Percentiles rank a stretch among this genome's conserved stretches.
Evolutionary conservation across 2,888 invertebrate species (phyloP).

Genomic region (Colostygia pectinataria): DNA sequence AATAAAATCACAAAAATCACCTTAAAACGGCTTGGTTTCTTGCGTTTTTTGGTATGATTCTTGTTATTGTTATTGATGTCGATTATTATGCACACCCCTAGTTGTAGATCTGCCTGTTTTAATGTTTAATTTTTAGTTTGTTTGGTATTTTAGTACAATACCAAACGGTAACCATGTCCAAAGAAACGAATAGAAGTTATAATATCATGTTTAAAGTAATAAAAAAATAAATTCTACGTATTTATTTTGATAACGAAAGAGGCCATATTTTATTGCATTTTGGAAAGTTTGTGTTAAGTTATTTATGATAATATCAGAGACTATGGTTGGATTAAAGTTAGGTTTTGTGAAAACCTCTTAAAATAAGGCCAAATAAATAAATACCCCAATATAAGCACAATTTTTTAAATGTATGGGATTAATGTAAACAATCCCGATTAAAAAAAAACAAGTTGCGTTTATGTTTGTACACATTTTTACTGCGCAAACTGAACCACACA

Average conservation of each 20-base stretch:
- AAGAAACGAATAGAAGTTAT: constrained; percentile 61
- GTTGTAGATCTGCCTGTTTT: constrained; percentile 50
- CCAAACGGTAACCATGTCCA: constrained; percentile 73
- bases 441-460: constrained; percentile 1
- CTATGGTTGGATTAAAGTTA: constrained; percentile 28
- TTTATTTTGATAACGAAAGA: constrained; percentile 66
- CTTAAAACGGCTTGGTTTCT: no score
- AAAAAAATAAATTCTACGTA: constrained; percentile 49
- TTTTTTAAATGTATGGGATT: constrained; percentile 40
- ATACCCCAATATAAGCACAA: constrained; percentile 66
- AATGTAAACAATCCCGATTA: constrained; percentile 14
- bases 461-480: constrained; percentile 22
- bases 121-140: constrained; percentile 36
- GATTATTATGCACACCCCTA: constrained; percentile 35
- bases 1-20: no score
- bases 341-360: constrained; percentile 58
- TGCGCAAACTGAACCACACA: not conserved
- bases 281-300: constrained; percentile 50
- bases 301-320: constrained; percentile 46
- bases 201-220: constrained; percentile 49
- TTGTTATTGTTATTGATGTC: no score
- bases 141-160: constrained; percentile 44
- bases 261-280: constrained; percentile 67
- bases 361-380: constrained; percentile 54
- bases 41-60: no score